A percentile compares a stretch with the other conserved stretches of the same genome.
Evolutionary conservation across 30 jellyfish, hydroid and myxozoan species (phyloP).

Genomic region (Cassiopea xamachana): DNA sequence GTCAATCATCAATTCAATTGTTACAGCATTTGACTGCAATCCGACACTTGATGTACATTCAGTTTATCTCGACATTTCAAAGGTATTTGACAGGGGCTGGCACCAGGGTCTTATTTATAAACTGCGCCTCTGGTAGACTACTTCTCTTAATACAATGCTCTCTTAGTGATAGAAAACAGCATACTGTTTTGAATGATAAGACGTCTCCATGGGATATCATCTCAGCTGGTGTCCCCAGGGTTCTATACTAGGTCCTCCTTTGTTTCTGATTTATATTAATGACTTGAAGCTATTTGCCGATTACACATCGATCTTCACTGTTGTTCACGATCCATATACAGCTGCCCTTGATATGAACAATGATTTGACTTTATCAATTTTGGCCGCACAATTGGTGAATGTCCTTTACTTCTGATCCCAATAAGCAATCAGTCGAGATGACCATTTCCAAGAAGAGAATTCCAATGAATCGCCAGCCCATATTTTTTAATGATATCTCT

Average conservation of each 20-base stretch:
- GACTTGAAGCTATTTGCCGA: slow-evolving; percentile 52
- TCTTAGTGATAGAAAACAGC: slow-evolving; percentile 46
- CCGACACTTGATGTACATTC: slow-evolving; percentile 46
- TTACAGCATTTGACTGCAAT: slow-evolving; percentile 7
- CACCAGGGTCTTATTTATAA: slow-evolving; percentile 18
- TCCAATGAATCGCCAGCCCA: slow-evolving; percentile 51
- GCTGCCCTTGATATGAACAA: slow-evolving; percentile 23
- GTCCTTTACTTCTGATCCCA: slow-evolving; percentile 79
- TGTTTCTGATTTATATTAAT: slow-evolving; percentile 22
- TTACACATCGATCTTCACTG: slow-evolving; percentile 51
- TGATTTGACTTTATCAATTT: slow-evolving; percentile 15
- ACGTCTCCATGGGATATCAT: slow-evolving; percentile 26
- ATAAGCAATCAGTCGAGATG: slow-evolving; percentile 66
- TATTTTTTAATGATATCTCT: slow-evolving; percentile 49
- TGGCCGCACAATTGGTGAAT: slow-evolving; percentile 68
- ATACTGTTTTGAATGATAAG: slow-evolving; percentile 25
- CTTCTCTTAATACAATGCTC: slow-evolving; percentile 33
- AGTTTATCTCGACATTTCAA: slow-evolving; percentile 38
- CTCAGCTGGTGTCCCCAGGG: slow-evolving; percentile 63
- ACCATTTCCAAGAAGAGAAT: slow-evolving; percentile 58
- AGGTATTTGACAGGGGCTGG: slow-evolving; percentile 38
- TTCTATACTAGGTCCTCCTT: slow-evolving; percentile 38
- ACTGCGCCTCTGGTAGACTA: not conserved
- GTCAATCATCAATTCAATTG: not conserved
- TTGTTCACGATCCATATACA: slow-evolving; percentile 59